Conservation (phyloP, 2,113 vertebrate genomes). For the Sialia sialis region DNA sequence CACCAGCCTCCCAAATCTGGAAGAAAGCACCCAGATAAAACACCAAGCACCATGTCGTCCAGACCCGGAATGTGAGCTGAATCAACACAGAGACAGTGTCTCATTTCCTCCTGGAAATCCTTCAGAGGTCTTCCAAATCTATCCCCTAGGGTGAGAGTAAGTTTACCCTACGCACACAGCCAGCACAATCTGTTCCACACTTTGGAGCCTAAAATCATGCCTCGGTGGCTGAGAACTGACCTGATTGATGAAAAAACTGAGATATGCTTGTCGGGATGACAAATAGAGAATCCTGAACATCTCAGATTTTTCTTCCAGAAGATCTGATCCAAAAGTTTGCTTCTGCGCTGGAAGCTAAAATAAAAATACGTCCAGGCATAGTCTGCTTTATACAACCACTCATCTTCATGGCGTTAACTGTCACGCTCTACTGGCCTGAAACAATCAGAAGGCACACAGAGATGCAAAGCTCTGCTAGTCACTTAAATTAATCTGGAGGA, state of each 20-base stretch:
- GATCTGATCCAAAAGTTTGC: background rate
- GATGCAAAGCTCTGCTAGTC: background rate
- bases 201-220: background rate
- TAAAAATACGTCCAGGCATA: background rate
- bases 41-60: background rate
- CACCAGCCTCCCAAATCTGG: background rate
- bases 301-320: background rate
- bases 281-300: background rate
- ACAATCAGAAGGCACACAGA: background rate
- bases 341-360: background rate
- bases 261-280: background rate
- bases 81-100: background rate
- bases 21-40: background rate
- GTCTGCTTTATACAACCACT: background rate
- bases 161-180: background rate
- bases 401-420: background rate
- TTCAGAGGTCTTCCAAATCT: background rate
- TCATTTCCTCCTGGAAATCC: background rate
- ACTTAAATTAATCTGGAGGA: background rate
- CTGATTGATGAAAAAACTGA: background rate
- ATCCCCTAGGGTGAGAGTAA: background rate
- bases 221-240: background rate
- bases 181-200: background rate
- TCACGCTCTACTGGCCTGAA: background rate
- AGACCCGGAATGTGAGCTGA: background rate